Conservation (phyloP, 2,113 vertebrate genomes). For the Baryphthengus martii region DNA sequence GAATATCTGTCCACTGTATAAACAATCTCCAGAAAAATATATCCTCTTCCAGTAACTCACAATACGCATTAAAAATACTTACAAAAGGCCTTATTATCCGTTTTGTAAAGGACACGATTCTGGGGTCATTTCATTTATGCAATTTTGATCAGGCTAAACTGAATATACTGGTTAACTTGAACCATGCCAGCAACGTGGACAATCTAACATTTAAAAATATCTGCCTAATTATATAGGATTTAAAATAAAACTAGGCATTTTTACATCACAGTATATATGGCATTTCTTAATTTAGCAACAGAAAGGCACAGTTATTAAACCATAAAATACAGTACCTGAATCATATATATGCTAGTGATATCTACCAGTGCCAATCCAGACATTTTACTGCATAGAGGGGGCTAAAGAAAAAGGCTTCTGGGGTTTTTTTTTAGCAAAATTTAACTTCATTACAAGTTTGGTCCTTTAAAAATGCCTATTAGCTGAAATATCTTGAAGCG, state of each 20-base stretch:
- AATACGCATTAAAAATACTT: constrained; percentile 71
- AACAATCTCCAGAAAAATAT: constrained; percentile 74
- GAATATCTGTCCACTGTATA: constrained; percentile 56
- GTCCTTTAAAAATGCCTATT: constrained; percentile 65
- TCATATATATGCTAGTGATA: constrained; percentile 3
- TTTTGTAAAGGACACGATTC: constrained; percentile 41
- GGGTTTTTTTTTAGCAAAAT: constrained; percentile 4
- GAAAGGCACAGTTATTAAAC: constrained; percentile 82
- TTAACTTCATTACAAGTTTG: constrained; percentile 60
- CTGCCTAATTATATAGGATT: constrained; percentile 54
- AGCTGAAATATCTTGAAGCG: constrained; percentile 33
- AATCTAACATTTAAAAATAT: constrained; percentile 47
- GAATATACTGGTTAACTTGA: constrained; percentile 2
- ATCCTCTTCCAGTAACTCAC: constrained; percentile 66
- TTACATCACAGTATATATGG: constrained; percentile 78
- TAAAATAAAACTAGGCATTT: constrained; percentile 57
- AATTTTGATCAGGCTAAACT: constrained; percentile 46
- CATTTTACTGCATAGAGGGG: constrained; percentile 55
- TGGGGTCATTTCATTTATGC: constrained; percentile 18
- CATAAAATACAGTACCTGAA: constrained; percentile 78
- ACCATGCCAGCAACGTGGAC: constrained; percentile 14
- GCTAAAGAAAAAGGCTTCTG: constrained; percentile 14
- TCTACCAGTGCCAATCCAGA: constrained; percentile 37
- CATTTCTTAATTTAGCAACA: constrained; percentile 75
- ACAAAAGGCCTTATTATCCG: constrained; percentile 64